Evolutionary conservation across 2,888 invertebrate genomes (phyloP), one percentile per base, ranked within the genome.

Genomic region (Tachina grossa): DNA sequence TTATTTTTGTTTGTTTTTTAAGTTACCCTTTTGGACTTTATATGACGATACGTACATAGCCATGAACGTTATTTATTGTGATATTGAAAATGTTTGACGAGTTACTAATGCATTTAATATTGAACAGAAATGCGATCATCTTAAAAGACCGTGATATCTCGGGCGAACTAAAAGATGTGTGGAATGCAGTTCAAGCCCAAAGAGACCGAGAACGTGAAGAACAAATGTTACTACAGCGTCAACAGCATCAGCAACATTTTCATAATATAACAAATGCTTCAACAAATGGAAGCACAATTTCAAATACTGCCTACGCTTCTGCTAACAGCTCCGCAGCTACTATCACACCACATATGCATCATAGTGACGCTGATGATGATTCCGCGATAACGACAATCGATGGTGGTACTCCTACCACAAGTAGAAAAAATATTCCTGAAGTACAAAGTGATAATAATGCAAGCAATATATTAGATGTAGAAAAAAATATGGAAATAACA

Each of bases 101-200:
- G 57, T 69, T 43, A 39, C 13, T 63, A 16, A 55, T 31, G 13
- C 0, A 13, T 3, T 14, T 39, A 39, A 39, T 59, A n/a, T 71
- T 55, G 0, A 31, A 55, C 77, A 93, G 93, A 85, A 92, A 92
- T 88, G 94, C 95, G 2, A 90, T 94, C 14, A 95, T 96, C 87
- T 90, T 96, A 45, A 95, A 94, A 88, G 95, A 96, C 89, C 93
- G 95, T 39, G 96, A 96, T 90, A 93, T 96, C 83, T 95, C 95
- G 0, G 96, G 96, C 0, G 96, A 96, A 90, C 91, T 96, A 31
- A 96, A 96, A 90, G 96, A 96, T 90, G 95, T 96, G 1, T 96
- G 96, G 96, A 94, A 95, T 19, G 95, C 95, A 0, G 95, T 96
- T 2, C 95, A 96, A 87, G 92, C 92, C 11, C 92, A 92, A 87